Percentiles rank a stretch among this genome's conserved stretches.
phyloP scores from a whole-genome alignment of 2,797 vertebrate genomes.

The Pangasius macronema region DNA sequence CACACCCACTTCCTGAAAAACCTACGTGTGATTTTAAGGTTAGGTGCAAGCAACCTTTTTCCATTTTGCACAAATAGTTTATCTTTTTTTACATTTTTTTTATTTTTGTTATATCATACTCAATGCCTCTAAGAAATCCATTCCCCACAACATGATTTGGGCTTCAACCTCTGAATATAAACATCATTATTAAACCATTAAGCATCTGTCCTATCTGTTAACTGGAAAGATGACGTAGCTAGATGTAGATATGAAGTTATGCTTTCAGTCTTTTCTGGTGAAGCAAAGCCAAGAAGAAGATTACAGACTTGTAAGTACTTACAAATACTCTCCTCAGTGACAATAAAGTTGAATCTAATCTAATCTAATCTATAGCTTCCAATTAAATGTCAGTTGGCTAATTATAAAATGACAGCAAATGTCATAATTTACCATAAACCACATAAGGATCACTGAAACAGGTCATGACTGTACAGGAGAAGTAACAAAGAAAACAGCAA shows the following conservation, averaged over 20 bases:
- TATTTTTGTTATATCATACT: not conserved
- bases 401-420: not conserved
- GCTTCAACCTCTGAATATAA: not conserved
- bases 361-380: not conserved
- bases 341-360: not conserved
- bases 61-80: not conserved
- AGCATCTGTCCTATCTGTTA: not conserved
- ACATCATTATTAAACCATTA: not conserved
- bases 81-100: not conserved
- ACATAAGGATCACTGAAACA: not conserved
- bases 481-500: not conserved
- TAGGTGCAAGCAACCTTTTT: not conserved
- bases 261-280: not conserved
- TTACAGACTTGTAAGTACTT: not conserved
- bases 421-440: not conserved
- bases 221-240: not conserved
- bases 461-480: not conserved
- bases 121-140: not conserved
- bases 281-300: not conserved
- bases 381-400: not conserved
- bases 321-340: not conserved
- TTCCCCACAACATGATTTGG: not conserved
- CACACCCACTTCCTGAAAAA: constrained; percentile 14
- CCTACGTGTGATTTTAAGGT: too few relatives aligned
- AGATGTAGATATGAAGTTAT: not conserved